These are phyloP conservation scores for Drosophila pseudotakahashii DNA, from an alignment of 2,888 invertebrate genomes.

Conservation along the genomic window DNA sequence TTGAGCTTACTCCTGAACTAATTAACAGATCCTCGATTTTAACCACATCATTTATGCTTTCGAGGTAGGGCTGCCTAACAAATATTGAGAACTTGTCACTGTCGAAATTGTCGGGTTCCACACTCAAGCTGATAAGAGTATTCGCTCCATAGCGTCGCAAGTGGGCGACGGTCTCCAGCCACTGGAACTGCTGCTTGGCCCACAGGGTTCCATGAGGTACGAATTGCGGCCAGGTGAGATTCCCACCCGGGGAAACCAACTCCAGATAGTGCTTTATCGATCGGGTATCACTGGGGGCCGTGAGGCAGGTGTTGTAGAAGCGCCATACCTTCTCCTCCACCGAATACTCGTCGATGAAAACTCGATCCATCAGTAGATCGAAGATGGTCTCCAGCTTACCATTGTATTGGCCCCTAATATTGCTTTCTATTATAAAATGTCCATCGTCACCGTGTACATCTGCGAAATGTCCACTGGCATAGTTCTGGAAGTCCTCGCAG, in stretches of 20 bases:
- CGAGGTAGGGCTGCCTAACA: background rate
- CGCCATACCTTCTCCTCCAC: constrained; percentile 1
- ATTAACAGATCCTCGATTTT: background rate
- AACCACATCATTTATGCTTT: fast-evolving
- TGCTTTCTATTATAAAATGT: background rate
- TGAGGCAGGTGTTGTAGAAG: constrained; percentile 1
- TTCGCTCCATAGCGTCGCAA: background rate
- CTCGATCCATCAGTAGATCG: background rate
- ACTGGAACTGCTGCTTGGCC: background rate
- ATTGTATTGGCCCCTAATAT: background rate
- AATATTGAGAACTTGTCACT: too few species aligned
- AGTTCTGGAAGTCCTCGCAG: background rate
- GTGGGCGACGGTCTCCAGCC: background rate
- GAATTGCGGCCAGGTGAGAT: background rate
- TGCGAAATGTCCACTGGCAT: background rate
- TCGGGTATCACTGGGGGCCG: background rate
- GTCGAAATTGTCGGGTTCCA: background rate
- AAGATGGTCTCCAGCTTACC: background rate
- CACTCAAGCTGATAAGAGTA: background rate
- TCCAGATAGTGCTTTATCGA: background rate
- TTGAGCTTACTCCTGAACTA: background rate
- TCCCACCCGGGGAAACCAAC: background rate
- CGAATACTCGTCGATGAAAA: background rate
- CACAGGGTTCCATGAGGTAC: background rate
- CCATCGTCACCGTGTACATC: background rate